A percentile compares a stretch with the other conserved stretches of the same genome.
Conservation (phyloP, 1,140 invertebrate genomes). For the Trichonephila inaurata region DNA sequence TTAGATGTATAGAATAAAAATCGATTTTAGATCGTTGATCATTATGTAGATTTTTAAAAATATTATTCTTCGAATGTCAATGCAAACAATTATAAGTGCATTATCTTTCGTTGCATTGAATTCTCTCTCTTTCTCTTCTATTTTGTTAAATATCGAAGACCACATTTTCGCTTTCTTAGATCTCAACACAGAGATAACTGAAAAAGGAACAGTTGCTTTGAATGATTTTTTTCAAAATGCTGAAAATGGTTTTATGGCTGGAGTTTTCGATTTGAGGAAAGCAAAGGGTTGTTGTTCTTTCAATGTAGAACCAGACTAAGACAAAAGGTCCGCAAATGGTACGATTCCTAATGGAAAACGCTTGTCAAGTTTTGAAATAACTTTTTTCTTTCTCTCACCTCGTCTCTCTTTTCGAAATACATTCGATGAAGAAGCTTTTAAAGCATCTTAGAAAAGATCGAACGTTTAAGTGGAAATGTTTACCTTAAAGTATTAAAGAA, state of each 20-base stretch:
- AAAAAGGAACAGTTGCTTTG: background rate
- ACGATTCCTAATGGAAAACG: constrained; percentile 60
- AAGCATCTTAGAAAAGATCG: constrained; percentile 20
- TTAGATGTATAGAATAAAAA: too few relatives aligned
- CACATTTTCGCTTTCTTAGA: too few relatives aligned
- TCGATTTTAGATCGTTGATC: too few relatives aligned
- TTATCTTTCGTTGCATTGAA: too few relatives aligned
- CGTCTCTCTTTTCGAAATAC: constrained; percentile 21
- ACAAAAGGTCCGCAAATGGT: constrained; percentile 38
- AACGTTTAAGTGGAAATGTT: constrained; percentile 3
- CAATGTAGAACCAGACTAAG: background rate
- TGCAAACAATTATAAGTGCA: too few relatives aligned
- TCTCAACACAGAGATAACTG: background rate
- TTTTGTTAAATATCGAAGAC: too few relatives aligned
- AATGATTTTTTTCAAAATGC: background rate
- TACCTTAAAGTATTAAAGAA: background rate
- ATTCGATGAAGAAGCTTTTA: constrained; percentile 29
- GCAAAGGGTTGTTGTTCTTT: constrained; percentile 47
- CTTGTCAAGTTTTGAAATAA: constrained; percentile 66
- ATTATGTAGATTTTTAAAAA: too few relatives aligned
- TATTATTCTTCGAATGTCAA: too few relatives aligned
- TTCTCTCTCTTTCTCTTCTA: too few relatives aligned
- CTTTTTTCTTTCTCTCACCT: constrained; percentile 5
- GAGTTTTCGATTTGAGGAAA: constrained; percentile 21
- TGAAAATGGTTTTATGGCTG: constrained; percentile 5